Base-by-base conservation (phyloP, 30 jellyfish, hydroid and myxozoan genomes). In the Rhopilema esculentum region DNA sequence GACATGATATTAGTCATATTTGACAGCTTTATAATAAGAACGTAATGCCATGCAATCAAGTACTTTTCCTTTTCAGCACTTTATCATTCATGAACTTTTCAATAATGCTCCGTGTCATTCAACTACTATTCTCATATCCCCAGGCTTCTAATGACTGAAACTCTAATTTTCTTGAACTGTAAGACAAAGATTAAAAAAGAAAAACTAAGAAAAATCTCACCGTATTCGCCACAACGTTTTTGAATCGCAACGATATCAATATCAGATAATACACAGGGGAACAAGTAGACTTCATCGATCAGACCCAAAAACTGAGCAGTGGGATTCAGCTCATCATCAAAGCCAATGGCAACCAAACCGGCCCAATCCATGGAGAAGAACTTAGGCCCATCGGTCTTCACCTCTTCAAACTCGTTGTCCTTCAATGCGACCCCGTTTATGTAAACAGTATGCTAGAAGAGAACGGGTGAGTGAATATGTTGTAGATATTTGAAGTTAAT, bases 361-460 rank as follows among this genome's bases (percentile, higher is more conserved):
- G 72, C 80, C 98, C 98, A 94, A 32, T 94, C 97, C 91, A 89
- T 88, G 20, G 97, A 88, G 75, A 94, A 85, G 68, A 89, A 57
- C 26, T 88, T 72, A 40, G 90, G 85, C 19, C 93, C 91, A 17
- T 80, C 85, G 40, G 88, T 88, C 77, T 84, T 61, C 31, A 57
- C 76, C n/a, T 77, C 70, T 26, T 63, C 83, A 52, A 65, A 53
- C 31, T 92, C 83, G 52, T 70, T 79, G 18, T 69, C 72, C 57
- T 72, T 82, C 74, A 93, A n/a, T 4, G 92, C 85, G 7, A 63
- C 87, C 21, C 97, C 98, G 69, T 94, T 85, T 65, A 89, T 31
- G 63, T 62, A 89, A 0, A 89, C 66, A 0, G 72, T 28, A 52
- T 53, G 87, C 98, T 94, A 74, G 19, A 64, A 75, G 25, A 40